Evolutionary conservation across 2,113 vertebrate species (phyloP).

Genomic region (Corythoichthys haematopterus): DNA sequence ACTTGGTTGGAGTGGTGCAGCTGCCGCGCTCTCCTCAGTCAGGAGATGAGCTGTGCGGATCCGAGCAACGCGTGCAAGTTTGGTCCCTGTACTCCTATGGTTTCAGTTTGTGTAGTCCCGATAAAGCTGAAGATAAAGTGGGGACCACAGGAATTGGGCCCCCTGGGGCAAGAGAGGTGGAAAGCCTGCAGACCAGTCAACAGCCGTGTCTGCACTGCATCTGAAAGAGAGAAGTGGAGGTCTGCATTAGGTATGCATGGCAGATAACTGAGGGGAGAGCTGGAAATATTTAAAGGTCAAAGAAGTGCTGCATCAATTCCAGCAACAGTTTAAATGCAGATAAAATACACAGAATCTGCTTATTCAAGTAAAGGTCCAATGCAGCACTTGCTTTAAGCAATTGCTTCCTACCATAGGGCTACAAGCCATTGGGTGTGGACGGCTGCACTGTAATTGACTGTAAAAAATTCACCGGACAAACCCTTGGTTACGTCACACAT

Average conservation of each 20-base stretch:
- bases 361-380: background rate
- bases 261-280: slow-evolving; percentile 20
- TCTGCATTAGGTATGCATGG: slow-evolving; percentile 45
- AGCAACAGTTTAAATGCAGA: slow-evolving; percentile 14
- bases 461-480: too few species aligned
- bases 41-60: slow-evolving; percentile 71
- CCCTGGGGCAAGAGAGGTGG: slow-evolving; percentile 67
- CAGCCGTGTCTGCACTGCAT: slow-evolving; percentile 84
- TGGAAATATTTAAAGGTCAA: slow-evolving; percentile 16
- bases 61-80: slow-evolving; percentile 32
- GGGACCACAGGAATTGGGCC: slow-evolving; percentile 63
- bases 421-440: too few species aligned
- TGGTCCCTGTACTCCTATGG: slow-evolving; percentile 41
- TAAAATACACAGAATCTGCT: background rate
- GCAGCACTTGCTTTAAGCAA: background rate
- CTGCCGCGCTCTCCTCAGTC: slow-evolving; percentile 71
- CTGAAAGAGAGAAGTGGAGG: slow-evolving; percentile 61
- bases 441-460: too few species aligned
- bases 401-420: too few species aligned
- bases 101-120: slow-evolving; percentile 28
- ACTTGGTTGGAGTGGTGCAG: slow-evolving; percentile 59
- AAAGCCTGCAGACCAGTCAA: slow-evolving; percentile 81
- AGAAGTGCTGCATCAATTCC: slow-evolving; percentile 9
- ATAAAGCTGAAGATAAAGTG: slow-evolving; percentile 59
- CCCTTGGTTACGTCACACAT: too few species aligned